Evolutionary conservation across 2,797 vertebrate species (phyloP), one percentile per base, ranked within the genome.

Genomic region (Coregonus suidteri): DNA sequence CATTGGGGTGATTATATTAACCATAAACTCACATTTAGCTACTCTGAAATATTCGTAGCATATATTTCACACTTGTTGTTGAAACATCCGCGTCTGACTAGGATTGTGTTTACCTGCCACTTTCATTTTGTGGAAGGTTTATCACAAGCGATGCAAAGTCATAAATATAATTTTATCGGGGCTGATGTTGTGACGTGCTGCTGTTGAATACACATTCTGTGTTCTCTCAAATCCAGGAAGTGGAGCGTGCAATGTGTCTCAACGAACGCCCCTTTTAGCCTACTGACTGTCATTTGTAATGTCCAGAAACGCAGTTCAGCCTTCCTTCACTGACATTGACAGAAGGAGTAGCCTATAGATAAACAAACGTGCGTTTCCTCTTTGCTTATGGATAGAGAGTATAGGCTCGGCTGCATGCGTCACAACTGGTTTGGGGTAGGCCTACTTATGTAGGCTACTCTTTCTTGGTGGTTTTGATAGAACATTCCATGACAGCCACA

Each of bases 221-320:
- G 41, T 11, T 47, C 41, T 47, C 41, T 47, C 11, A 47, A 11
- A 93, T 25, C 91, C 80, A 93, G 93, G 92, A 94, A 93, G 94
- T 93, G 90, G 84, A 77, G 81, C 51, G 54, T 72, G 76, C 66
- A 70, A 71, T 62, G 59, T 72, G 75, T 56, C 18, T 31, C 76
- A 87, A 87, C 16, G 89, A 92, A 93, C 93, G 91, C 93, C 90
- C 92, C 90, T 83, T 86, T 91, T 69, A 20, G 59, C 20, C 3
- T 62, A 83, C 87, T 35, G 85, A 83, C 88, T 35, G 75, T 65
- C 84, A 62, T 62, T 62, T 62, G 20, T 62, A 25, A 62, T 20
- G 5, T 84, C 84, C 87, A 34, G 83, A 73, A 85, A 67, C 83
- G 86, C 51, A 82, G 77, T 82, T 81, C 86, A 76, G 81, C 82